Evolutionary conservation across 2,797 vertebrate genomes (phyloP).

Genomic region (Taenioides sp.): DNA sequence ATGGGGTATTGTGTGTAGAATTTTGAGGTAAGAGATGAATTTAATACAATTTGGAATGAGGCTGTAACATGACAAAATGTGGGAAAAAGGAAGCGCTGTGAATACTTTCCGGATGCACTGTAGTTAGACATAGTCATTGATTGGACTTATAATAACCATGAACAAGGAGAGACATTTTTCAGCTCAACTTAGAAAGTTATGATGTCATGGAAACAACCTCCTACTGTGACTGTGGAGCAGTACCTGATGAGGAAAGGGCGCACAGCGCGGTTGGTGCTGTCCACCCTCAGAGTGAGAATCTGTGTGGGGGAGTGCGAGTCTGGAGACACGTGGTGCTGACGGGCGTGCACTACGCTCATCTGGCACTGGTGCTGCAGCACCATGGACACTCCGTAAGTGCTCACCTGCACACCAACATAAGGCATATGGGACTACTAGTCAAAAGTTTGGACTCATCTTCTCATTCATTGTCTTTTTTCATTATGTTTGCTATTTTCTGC

Average conservation of each 20-base stretch:
- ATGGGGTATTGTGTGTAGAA: no score
- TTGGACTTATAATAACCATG: no score
- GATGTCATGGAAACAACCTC: background rate
- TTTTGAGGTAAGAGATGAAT: no score
- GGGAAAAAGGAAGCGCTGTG: no score
- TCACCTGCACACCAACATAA: slow-evolving; percentile 66
- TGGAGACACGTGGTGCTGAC: slow-evolving; percentile 86
- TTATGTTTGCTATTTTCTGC: no score
- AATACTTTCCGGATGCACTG: no score
- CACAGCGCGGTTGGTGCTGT: slow-evolving; percentile 80
- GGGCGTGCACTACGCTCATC: slow-evolving; percentile 85
- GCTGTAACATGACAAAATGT: no score
- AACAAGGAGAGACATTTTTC: background rate
- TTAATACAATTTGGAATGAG: no score
- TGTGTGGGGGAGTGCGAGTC: slow-evolving; percentile 86
- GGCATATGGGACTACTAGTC: background rate
- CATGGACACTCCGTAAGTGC: slow-evolving; percentile 84
- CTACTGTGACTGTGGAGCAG: background rate
- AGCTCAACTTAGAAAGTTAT: background rate
- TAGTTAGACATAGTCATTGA: no score
- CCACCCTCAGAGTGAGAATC: slow-evolving; percentile 87
- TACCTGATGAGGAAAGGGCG: slow-evolving; percentile 87
- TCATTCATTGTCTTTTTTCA: no score
- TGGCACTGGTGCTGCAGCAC: slow-evolving; percentile 88
- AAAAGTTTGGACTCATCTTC: no score